These are phyloP conservation scores for Fistularia tabacaria DNA, from an alignment of 2,797 vertebrate species.

Conservation along the genomic window DNA sequence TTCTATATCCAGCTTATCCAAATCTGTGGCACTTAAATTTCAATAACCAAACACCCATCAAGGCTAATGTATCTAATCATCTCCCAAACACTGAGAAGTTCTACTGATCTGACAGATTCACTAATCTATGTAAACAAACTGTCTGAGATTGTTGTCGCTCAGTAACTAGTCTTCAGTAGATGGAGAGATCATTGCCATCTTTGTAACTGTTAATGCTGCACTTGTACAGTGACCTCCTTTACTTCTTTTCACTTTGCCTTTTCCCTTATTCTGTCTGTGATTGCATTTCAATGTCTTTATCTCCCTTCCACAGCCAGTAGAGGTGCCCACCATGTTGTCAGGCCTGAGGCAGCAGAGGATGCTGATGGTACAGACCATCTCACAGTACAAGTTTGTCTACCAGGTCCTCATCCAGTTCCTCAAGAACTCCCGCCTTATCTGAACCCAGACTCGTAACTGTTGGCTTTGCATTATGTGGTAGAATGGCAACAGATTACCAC, in stretches of 20 bases:
- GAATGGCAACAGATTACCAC: neutral
- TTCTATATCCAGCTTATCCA: too few relatives aligned
- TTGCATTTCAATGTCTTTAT: neutral
- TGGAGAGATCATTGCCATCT: too few relatives aligned
- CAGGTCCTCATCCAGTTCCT: slow-evolving; percentile 96
- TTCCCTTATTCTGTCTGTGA: neutral
- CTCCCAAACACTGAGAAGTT: too few relatives aligned
- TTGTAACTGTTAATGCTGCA: too few relatives aligned
- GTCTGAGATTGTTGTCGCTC: too few relatives aligned
- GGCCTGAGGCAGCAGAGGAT: slow-evolving; percentile 89
- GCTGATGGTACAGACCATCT: slow-evolving; percentile 96
- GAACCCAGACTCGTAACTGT: slow-evolving; percentile 31
- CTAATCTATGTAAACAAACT: too few relatives aligned
- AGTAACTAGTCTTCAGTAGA: too few relatives aligned
- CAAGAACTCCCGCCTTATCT: slow-evolving; percentile 95
- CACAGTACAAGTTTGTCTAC: slow-evolving; percentile 96
- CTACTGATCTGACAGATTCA: too few relatives aligned
- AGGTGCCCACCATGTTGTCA: slow-evolving; percentile 89
- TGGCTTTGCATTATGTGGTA: slow-evolving; percentile 1
- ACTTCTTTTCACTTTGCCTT: neutral
- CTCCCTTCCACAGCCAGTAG: slow-evolving; percentile 80
- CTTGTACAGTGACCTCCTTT: too few relatives aligned
- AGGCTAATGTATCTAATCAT: too few relatives aligned
- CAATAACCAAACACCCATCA: too few relatives aligned
- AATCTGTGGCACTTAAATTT: too few relatives aligned